Evolutionary conservation across 2,113 vertebrate genomes (phyloP).

Genomic region (Rafetus swinhoei): DNA sequence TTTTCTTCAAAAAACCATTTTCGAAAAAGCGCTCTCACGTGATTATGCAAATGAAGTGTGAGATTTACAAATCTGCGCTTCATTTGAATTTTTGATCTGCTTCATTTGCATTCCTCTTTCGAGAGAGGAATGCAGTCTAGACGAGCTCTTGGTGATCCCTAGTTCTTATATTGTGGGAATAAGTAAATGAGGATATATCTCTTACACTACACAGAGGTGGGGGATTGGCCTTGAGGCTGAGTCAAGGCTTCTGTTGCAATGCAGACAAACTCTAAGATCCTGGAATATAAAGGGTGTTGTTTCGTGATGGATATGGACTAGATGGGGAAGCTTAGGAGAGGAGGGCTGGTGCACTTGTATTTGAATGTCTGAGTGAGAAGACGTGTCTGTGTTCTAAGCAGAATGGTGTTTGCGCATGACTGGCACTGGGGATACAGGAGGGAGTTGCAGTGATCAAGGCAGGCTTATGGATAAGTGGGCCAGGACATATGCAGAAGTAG

Average conservation of each 20-base stretch:
- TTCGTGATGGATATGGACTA: accelerated
- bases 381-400: background rate
- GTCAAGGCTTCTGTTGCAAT: background rate
- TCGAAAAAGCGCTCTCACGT: too few relatives aligned
- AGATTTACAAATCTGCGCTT: too few relatives aligned
- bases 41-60: too few relatives aligned
- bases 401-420: background rate
- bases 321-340: background rate
- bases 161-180: too few relatives aligned
- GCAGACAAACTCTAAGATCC: background rate
- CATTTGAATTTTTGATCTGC: too few relatives aligned
- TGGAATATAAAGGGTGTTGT: background rate
- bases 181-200: background rate
- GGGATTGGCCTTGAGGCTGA: background rate
- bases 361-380: background rate
- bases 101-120: too few relatives aligned
- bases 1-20: too few relatives aligned
- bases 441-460: background rate
- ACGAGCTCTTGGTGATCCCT: too few relatives aligned
- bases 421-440: background rate
- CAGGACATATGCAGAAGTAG: background rate
- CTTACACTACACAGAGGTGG: too few relatives aligned
- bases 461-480: background rate
- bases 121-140: too few relatives aligned
- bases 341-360: background rate